Base-by-base conservation (phyloP, 2,797 vertebrate species). In the Diceros bicornis region DNA sequence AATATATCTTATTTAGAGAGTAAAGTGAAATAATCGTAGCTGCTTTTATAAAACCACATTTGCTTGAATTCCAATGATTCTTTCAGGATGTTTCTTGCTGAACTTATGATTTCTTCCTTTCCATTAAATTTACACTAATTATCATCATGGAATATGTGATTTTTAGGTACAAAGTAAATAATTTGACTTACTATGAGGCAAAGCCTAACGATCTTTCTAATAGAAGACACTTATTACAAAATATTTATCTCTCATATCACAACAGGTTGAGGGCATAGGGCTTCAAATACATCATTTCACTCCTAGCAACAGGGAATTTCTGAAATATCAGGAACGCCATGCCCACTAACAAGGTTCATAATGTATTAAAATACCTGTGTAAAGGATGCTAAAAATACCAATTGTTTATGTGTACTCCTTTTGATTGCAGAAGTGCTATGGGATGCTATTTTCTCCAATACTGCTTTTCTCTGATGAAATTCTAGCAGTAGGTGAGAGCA, bases 141-240 rank as follows among this genome's bases (percentile, higher is more conserved):
- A 11, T 41, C 17, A 34, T 72, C 18, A 59, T 68, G 4, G 18
- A 78, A 64, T 55, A 55, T 29, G 62, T 59, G 6, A 78, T 69
- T 62, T 82, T 27, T 52, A 77, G 6, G 11, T 92, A 84, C 7
- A 77, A 25, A 29, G 17, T 52, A 96, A 89, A 69, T 83, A 83
- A 89, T 74, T 59, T 92, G 32, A 79, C 4, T 88, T 82, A 44
- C 23, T 94, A 29, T 82, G 34, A 69, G 11, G 32, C 14, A 8
- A 17, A 82, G 20, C 4, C 7, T 68, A 69, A 75, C 82, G 57
- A 29, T 69, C 3, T 78, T 85, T 72, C 32, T 62, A 91, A 52
- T 37, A 27, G 52, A 69, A 91, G 29, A 47, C n/a, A 62, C 77
- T 86, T 79, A 68, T 59, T 47, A 27, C 50, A 90, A 91, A 96